Evolutionary conservation across 2,888 invertebrate genomes (phyloP), one percentile per base, ranked within the genome.

Genomic region (Pheosia gnoma): DNA sequence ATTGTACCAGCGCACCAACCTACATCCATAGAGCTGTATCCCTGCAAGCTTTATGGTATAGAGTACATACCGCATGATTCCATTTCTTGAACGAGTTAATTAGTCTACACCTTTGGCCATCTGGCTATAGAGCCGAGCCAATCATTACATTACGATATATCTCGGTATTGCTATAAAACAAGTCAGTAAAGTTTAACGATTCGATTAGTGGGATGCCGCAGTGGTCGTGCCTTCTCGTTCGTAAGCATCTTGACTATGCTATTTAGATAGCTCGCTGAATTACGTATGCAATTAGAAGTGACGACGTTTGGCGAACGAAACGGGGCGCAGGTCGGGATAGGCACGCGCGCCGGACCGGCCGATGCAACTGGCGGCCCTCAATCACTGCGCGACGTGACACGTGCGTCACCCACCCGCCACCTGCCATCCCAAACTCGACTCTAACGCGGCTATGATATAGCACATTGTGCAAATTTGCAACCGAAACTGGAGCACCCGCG

Each of bases 241-340:
- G 66, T 57, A 58, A 61, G 60, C 57, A 63, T 69, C 68, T 79
- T 77, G 78, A 75, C 78, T 76, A 66, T 71, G 65, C 68, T 74
- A 74, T 69, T 75, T 81, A 80, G 81, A 85, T 82, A 80, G 81
- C 84, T 87, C 84, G 85, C 84, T 86, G 79, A 90, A 89, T 86
- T 88, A 88, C 79, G 79, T 75, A 75, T 81, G 86, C 87, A 89
- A 90, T 90, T 90, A 89, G 85, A 86, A 80, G 87, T 84, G 86
- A 82, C 80, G 84, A 86, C 85, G 86, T 84, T 90, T 89, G 89
- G 87, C 89, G 79, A 84, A 84, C 80, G 83, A 80, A 79, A 70
- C 81, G 75, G 85, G 83, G 81, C 86, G 75, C 84, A 86, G 90
- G 89, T 89, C 88, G 83, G 75, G 79, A 66, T 72, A 73, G 78